A percentile compares a stretch with the other conserved stretches of the same genome.
Evolutionary conservation across 1,140 invertebrate species (phyloP).

Genomic region (Planococcus citri): DNA sequence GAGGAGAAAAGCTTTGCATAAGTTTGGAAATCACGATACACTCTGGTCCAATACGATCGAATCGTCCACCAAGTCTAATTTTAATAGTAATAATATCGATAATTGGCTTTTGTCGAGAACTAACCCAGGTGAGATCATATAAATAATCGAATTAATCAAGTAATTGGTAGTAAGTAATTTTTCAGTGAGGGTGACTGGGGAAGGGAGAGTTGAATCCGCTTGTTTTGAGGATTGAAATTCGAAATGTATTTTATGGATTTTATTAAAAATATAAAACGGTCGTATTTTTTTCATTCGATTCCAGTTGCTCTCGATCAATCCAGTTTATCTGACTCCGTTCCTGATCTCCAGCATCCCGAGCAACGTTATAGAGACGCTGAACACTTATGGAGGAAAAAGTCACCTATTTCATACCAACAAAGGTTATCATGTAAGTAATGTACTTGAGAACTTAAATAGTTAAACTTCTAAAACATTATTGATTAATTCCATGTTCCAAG

Average conservation of each 20-base stretch:
- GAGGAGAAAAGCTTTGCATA: conserved; percentile 40
- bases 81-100: conserved; percentile 23
- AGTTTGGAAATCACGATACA: conserved; percentile 35
- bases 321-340: conserved; percentile 27
- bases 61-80: neutral
- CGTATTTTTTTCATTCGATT: neutral
- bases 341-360: conserved; percentile 24
- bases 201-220: too few relatives aligned
- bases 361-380: conserved; percentile 22
- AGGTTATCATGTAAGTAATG: conserved; percentile 29
- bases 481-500: too few relatives aligned
- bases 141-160: too few relatives aligned
- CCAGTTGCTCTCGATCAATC: conserved; percentile 15
- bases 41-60: conserved; percentile 33
- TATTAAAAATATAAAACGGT: neutral
- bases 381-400: conserved; percentile 24
- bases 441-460: too few relatives aligned
- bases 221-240: too few relatives aligned
- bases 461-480: too few relatives aligned
- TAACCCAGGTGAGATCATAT: conserved; percentile 21
- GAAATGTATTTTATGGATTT: too few relatives aligned
- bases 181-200: too few relatives aligned
- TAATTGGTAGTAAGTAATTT: too few relatives aligned
- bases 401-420: conserved; percentile 25
- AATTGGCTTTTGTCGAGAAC: conserved; percentile 21